A percentile compares a stretch with the other conserved stretches of the same genome.
Evolutionary conservation across 2,888 invertebrate genomes (phyloP).

Genomic region (Pristionchus arcanus): DNA sequence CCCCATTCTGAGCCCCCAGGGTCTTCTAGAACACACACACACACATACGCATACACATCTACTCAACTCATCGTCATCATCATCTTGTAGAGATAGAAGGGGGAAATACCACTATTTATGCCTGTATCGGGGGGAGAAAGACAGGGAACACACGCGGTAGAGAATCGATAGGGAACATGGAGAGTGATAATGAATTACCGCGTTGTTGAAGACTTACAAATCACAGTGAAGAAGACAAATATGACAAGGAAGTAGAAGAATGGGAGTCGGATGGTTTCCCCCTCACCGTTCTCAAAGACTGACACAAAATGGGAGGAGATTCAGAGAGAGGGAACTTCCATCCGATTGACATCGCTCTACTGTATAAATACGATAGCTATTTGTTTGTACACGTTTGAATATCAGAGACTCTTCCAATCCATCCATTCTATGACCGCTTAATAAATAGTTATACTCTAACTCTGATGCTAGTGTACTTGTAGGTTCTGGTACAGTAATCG

Average conservation of each 20-base stretch:
- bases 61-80: neutral
- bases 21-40: constrained; percentile 38
- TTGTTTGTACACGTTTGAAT: constrained; percentile 12
- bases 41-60: neutral
- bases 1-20: constrained; percentile 34
- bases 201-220: neutral
- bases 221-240: constrained; percentile 1
- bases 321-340: neutral
- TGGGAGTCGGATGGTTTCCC: neutral
- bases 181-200: constrained; percentile 19
- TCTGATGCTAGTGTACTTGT: neutral
- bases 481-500: neutral
- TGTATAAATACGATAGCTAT: constrained; percentile 36
- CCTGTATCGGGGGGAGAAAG: neutral
- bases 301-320: constrained; percentile 33
- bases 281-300: neutral
- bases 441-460: neutral
- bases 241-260: neutral
- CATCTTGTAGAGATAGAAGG: neutral
- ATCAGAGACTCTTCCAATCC: constrained; percentile 21
- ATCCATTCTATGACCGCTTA: neutral
- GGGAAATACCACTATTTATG: constrained; percentile 41
- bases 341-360: constrained; percentile 38
- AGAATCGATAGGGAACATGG: constrained; percentile 8
- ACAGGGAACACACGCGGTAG: neutral